phyloP scores from a whole-genome alignment of 2,888 invertebrate species.

The Caenorhabditis sp. region DNA sequence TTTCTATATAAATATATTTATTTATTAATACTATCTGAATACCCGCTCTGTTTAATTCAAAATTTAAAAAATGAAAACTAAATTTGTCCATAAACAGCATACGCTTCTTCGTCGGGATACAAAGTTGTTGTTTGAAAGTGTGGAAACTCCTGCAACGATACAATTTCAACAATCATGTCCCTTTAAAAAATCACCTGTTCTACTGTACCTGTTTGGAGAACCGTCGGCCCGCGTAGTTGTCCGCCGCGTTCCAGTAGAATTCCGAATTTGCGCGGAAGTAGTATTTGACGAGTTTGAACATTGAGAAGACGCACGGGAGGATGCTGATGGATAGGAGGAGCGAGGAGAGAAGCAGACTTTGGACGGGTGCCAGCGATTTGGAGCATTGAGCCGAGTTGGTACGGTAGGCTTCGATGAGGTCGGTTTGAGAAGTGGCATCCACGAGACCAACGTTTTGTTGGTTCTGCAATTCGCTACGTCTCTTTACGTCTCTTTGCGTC shows the following conservation, averaged over 20 bases:
- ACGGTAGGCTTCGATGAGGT: conserved; percentile 23
- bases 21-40: too few relatives aligned
- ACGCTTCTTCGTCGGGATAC: conserved; percentile 43
- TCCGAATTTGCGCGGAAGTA: conserved; percentile 52
- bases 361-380: conserved; percentile 32
- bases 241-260: conserved; percentile 52
- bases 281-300: conserved; percentile 53
- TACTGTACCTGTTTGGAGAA: conserved; percentile 24
- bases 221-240: conserved; percentile 38
- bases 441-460: conserved; percentile 8
- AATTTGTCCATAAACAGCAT: conserved; percentile 42
- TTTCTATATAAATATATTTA: too few relatives aligned
- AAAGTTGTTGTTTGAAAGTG: conserved; percentile 30
- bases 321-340: conserved; percentile 37
- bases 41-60: neutral
- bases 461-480: conserved; percentile 18
- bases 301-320: conserved; percentile 39
- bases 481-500: neutral
- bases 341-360: conserved; percentile 40
- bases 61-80: conserved; percentile 2
- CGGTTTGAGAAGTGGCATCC: neutral
- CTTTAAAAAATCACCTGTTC: too few relatives aligned
- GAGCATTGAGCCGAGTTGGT: conserved; percentile 37
- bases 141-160: conserved; percentile 25
- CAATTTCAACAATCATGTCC: neutral